Evolutionary conservation across 2,797 vertebrate species (phyloP), one percentile per base, ranked within the genome.

Genomic region (Crocodylus rhombifer): DNA sequence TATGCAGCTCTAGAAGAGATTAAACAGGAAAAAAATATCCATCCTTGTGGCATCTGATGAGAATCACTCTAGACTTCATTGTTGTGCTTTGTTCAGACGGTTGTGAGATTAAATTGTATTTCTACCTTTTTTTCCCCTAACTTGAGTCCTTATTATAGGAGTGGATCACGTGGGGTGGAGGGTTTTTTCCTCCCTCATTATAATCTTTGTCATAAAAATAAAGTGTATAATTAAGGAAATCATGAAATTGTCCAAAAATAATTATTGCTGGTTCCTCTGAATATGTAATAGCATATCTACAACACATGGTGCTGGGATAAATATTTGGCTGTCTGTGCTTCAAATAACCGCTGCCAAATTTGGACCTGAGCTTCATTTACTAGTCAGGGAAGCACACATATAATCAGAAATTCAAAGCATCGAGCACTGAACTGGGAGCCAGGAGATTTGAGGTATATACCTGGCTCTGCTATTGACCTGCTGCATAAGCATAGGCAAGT

Each of bases 1-100:
- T 67, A 23, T 62, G 33, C n/a, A 9, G 17, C 55, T 95, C 77
- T 92, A 82, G 81, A 13, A 73, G 14, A 94, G 89, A 90, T 25
- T n/a, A 92, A 57, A 6, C 23, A 65, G 56, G 33, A 61, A 82
- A 88, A 55, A 5, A 0, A 28, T 33, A 2, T 77, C 28, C 3
- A 2, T 69, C 55, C 23, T 93, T 15, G 20, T 71, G 62, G 16
- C 28, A 92, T 88, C 69, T 86, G 71, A 77, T 33, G 7, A 86
- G 5, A 67, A 57, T 76, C 33, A 80, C 3, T 8, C 11, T 56
- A 61, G 1, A 3, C 65, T 84, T n/a, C 8, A 7, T 60, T 61
- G 26, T 82, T 87, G 12, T 63, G 14, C 4, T 63, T 80, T 73
- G 20, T 7, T 84, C 58, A 16, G 18, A 11, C 28, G 21, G 42